Conservation (phyloP, 2,113 vertebrate genomes). For the Rhineura floridana region DNA sequence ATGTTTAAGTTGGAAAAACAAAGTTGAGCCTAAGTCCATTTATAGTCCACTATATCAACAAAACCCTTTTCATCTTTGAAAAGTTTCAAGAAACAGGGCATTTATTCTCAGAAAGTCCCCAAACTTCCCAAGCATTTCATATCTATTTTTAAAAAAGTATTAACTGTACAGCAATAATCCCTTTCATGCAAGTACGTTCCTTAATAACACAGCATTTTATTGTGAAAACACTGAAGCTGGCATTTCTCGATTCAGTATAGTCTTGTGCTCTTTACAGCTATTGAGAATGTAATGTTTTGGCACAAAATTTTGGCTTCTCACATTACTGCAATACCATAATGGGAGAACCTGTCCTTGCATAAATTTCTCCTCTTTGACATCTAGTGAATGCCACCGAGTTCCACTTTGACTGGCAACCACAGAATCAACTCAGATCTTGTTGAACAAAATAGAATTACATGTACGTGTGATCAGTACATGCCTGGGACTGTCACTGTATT, state of each 20-base stretch:
- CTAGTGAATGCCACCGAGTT: too few relatives aligned
- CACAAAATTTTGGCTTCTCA: neutral
- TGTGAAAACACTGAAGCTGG: neutral
- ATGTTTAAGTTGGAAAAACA: neutral
- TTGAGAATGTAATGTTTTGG: neutral
- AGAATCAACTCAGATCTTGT: neutral
- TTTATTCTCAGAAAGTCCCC: conserved; percentile 57
- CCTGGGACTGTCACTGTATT: too few relatives aligned
- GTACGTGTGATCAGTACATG: neutral
- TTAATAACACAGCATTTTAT: neutral
- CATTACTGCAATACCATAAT: neutral
- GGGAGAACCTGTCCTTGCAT: neutral
- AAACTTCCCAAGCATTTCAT: conserved; percentile 34
- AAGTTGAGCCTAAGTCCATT: neutral
- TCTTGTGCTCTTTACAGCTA: neutral
- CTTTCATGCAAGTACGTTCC: conserved; percentile 41
- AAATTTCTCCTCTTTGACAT: neutral
- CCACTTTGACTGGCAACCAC: neutral
- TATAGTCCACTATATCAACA: neutral
- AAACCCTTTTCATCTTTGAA: conserved; percentile 40
- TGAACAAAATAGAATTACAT: neutral
- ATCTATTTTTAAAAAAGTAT: conserved; percentile 7
- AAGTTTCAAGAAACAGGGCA: conserved; percentile 37
- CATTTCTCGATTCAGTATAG: neutral
- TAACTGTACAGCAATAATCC: neutral